A percentile compares a stretch with the other conserved stretches of the same genome.
Evolutionary conservation across 2,888 invertebrate genomes (phyloP).

Genomic region (Campoplex capitator): DNA sequence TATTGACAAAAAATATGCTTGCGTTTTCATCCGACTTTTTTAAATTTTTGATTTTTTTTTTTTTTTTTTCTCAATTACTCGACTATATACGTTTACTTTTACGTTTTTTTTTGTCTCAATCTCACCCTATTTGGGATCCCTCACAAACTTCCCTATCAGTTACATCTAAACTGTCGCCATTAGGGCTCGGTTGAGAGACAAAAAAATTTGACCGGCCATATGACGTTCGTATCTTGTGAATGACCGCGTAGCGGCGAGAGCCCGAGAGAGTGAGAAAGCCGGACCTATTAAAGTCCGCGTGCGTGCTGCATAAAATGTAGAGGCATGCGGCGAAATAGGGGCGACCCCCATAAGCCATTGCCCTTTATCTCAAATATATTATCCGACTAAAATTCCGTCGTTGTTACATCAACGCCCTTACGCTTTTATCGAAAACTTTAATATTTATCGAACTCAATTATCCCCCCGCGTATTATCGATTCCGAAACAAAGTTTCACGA

Average conservation of each 20-base stretch:
- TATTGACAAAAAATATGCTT: not conserved
- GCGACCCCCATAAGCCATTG: slow-evolving; percentile 60
- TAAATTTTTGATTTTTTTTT: not conserved
- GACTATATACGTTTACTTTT: not conserved
- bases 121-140: not conserved
- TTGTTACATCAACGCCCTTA: slow-evolving; percentile 26
- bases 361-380: slow-evolving; percentile 42
- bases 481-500: not conserved
- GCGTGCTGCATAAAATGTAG: slow-evolving; percentile 52
- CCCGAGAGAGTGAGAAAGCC: not conserved
- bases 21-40: not conserved
- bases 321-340: slow-evolving; percentile 69
- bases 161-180: slow-evolving; percentile 57
- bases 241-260: slow-evolving; percentile 15
- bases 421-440: slow-evolving; percentile 14
- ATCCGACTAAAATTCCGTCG: slow-evolving; percentile 46
- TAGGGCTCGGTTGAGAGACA: slow-evolving; percentile 11
- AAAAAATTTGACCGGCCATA: slow-evolving; percentile 61
- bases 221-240: slow-evolving; percentile 62
- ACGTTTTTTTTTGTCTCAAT: not conserved
- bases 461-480: slow-evolving; percentile 31
- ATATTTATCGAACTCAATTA: slow-evolving; percentile 30
- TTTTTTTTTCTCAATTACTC: not conserved
- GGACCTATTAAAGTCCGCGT: slow-evolving; percentile 39
- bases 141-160: slow-evolving; percentile 31